phyloP scores from a whole-genome alignment of 2,888 invertebrate genomes.

The Lepidochitona cinerea region DNA sequence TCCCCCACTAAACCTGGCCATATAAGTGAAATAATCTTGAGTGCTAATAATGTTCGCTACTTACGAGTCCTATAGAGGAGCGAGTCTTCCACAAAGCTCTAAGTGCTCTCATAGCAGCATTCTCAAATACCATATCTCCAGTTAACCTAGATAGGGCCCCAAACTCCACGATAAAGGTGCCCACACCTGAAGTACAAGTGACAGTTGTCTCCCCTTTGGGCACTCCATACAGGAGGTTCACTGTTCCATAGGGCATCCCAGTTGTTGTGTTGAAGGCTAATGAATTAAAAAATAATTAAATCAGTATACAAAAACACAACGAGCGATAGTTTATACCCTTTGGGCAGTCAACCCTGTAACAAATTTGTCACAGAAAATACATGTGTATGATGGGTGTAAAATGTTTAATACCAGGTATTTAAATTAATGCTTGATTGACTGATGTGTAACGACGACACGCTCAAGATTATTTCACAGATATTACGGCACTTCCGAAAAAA shows the following conservation, averaged over 20 bases:
- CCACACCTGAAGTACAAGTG: constrained; percentile 98
- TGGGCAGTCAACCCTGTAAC: too few relatives aligned
- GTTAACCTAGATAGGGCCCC: constrained; percentile 93
- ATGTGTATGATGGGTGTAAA: too few relatives aligned
- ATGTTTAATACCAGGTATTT: too few relatives aligned
- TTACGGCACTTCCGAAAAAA: too few relatives aligned
- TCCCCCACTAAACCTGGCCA: not conserved
- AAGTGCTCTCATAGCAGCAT: constrained; percentile 89
- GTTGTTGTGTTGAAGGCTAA: constrained; percentile 73
- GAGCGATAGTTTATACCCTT: too few relatives aligned
- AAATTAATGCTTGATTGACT: too few relatives aligned
- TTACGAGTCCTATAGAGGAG: constrained; percentile 80
- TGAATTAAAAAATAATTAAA: constrained; percentile 16
- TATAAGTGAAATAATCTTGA: not conserved
- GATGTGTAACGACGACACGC: too few relatives aligned
- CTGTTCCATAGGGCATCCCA: constrained; percentile 99
- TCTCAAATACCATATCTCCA: constrained; percentile 90
- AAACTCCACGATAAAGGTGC: constrained; percentile 97
- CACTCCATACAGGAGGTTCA: constrained; percentile 91
- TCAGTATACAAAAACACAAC: too few relatives aligned
- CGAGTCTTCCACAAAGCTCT: constrained; percentile 88
- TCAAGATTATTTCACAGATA: too few relatives aligned
- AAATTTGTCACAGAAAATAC: too few relatives aligned
- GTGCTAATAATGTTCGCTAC: not conserved
- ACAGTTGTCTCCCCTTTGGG: constrained; percentile 95